phyloP scores from a whole-genome alignment of 2,797 vertebrate genomes.

The Poeciliopsis presidionis region DNA sequence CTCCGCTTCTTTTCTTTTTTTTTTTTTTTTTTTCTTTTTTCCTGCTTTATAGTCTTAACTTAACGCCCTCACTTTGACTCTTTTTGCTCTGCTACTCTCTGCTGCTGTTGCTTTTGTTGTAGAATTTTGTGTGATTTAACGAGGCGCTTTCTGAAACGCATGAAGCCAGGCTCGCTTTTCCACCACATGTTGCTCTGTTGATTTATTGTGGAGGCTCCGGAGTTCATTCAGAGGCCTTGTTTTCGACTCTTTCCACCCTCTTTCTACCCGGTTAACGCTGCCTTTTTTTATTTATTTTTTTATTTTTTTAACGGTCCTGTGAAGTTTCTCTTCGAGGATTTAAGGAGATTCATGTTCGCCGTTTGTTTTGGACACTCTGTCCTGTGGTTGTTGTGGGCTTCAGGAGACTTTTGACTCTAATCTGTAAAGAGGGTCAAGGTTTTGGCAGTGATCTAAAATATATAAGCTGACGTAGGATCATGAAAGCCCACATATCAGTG shows the following conservation, averaged over 20 bases:
- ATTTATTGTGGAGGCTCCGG: constrained; percentile 38
- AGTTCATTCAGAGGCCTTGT: constrained; percentile 53
- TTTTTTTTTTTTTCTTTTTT: background rate
- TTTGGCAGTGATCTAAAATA: background rate
- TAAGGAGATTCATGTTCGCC: background rate
- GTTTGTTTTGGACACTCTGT: constrained; percentile 25
- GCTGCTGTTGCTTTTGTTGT: background rate
- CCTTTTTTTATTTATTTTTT: constrained; percentile 36
- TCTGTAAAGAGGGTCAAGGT: background rate
- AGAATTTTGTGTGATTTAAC: constrained; percentile 10
- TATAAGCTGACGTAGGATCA: background rate
- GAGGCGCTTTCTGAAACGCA: constrained; percentile 3
- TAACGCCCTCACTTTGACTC: background rate
- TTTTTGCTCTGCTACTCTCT: background rate
- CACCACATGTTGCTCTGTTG: constrained; percentile 17
- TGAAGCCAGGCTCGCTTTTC: constrained; percentile 11
- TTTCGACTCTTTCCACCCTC: constrained; percentile 61
- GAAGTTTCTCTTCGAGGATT: constrained; percentile 58
- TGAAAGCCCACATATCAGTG: background rate
- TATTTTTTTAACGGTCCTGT: constrained; percentile 56
- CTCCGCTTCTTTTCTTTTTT: background rate
- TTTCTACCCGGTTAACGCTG: constrained; percentile 60
- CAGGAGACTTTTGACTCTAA: background rate
- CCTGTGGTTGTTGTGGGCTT: constrained; percentile 27
- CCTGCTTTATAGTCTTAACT: background rate